Conservation (phyloP, 2,113 vertebrate species). For the Glaucomys volans region DNA sequence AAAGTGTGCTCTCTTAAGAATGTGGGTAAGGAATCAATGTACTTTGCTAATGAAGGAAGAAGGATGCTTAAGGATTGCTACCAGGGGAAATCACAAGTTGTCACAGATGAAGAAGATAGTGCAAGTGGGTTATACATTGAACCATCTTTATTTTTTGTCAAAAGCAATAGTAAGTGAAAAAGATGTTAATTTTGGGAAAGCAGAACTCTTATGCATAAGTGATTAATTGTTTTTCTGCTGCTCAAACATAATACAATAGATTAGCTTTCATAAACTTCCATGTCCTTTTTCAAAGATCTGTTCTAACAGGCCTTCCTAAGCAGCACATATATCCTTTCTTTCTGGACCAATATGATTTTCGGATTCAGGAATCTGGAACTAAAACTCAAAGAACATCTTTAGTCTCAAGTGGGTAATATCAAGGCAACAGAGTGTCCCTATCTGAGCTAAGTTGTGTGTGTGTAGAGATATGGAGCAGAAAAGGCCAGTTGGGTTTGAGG, state of each 20-base stretch:
- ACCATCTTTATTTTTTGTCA: neutral
- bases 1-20: neutral
- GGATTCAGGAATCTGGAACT: slow-evolving; percentile 3
- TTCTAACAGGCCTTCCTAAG: neutral
- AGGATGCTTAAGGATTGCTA: neutral
- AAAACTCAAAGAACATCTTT: neutral
- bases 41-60: neutral
- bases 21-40: neutral
- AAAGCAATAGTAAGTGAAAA: neutral
- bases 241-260: slow-evolving; percentile 21
- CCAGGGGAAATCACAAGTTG: neutral
- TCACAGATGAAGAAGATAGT: neutral
- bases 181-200: neutral
- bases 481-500: neutral
- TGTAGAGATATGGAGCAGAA: neutral
- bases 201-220: neutral
- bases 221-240: neutral
- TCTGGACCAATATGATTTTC: neutral
- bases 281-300: neutral
- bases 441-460: neutral
- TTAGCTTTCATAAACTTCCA: neutral
- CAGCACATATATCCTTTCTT: neutral
- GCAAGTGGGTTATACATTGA: neutral
- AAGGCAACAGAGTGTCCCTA: neutral
- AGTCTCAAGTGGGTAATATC: neutral